A percentile compares a stretch with the other conserved stretches of the same genome.
phyloP scores from a whole-genome alignment of 1,140 invertebrate species.

The Scylla paramamosain region DNA sequence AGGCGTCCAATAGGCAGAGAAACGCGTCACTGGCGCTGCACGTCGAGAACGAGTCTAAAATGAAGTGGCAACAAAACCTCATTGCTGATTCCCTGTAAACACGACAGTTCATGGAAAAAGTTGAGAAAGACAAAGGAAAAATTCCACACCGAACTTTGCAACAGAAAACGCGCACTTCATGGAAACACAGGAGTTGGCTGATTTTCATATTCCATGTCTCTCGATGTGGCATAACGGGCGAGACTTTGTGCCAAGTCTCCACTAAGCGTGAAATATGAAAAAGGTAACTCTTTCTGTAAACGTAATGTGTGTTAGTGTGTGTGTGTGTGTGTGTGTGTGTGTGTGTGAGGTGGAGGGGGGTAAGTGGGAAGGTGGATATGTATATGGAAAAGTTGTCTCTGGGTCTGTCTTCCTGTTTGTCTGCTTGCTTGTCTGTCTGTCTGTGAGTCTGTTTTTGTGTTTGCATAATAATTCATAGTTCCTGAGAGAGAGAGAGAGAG shows the following conservation, averaged over 20 bases:
- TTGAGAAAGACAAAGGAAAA: slow-evolving; percentile 23
- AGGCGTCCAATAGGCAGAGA: background rate
- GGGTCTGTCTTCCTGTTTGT: no score
- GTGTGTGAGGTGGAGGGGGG: no score
- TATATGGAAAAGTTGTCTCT: no score
- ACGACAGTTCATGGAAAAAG: background rate
- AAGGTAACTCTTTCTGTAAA: background rate
- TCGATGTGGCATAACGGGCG: background rate
- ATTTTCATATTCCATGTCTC: background rate
- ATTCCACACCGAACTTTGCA: background rate
- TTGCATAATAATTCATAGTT: no score
- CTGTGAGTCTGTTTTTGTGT: no score
- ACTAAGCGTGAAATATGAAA: background rate
- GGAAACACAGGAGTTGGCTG: background rate
- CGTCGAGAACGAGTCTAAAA: background rate
- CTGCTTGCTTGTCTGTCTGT: no score
- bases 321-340: background rate
- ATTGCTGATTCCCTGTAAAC: background rate
- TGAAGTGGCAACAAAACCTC: background rate
- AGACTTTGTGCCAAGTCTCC: background rate
- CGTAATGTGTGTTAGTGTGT: background rate
- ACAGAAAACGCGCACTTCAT: background rate
- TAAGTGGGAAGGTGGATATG: no score
- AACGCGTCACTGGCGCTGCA: background rate
- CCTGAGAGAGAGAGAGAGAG: background rate